Conservation (phyloP, 2,888 invertebrate genomes). For the Eulithis testata region DNA sequence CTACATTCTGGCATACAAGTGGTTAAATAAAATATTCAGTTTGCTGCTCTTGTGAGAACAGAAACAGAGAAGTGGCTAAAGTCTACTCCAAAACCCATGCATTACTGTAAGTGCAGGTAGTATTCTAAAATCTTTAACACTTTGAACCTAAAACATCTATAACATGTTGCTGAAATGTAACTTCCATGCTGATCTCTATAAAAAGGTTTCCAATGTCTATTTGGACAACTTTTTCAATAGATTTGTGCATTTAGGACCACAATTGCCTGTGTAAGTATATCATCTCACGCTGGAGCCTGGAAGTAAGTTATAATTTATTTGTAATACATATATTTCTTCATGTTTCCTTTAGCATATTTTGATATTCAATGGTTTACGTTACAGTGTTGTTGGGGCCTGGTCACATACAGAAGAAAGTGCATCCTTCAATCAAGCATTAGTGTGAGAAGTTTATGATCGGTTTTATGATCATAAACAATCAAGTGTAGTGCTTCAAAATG, state of each 20-base stretch:
- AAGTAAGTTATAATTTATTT: slow-evolving; percentile 68
- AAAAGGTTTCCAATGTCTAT: slow-evolving; percentile 26
- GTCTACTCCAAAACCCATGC: too few species aligned
- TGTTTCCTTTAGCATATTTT: slow-evolving; percentile 39
- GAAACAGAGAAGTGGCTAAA: too few species aligned
- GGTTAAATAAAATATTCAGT: too few species aligned
- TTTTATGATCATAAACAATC: slow-evolving; percentile 72
- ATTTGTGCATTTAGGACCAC: slow-evolving; percentile 46
- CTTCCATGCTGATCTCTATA: slow-evolving; percentile 26
- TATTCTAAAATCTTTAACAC: background rate
- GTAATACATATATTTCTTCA: slow-evolving; percentile 46
- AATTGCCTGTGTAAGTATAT: slow-evolving; percentile 51
- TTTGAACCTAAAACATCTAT: background rate
- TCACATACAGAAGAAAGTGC: slow-evolving; percentile 49
- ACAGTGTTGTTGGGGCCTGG: slow-evolving; percentile 54
- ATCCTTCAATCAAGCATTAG: slow-evolving; percentile 46
- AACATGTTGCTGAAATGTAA: slow-evolving; percentile 1
- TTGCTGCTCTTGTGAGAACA: too few species aligned
- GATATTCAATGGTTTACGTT: slow-evolving; percentile 56
- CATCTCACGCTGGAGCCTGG: slow-evolving; percentile 46
- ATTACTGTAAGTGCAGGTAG: too few species aligned
- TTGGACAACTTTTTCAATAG: slow-evolving; percentile 34
- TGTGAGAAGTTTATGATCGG: slow-evolving; percentile 66
- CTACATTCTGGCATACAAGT: too few species aligned
- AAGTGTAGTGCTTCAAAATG: slow-evolving; percentile 80